phyloP scores from a whole-genome alignment of 2,113 vertebrate species.

The Aegypius monachus region DNA sequence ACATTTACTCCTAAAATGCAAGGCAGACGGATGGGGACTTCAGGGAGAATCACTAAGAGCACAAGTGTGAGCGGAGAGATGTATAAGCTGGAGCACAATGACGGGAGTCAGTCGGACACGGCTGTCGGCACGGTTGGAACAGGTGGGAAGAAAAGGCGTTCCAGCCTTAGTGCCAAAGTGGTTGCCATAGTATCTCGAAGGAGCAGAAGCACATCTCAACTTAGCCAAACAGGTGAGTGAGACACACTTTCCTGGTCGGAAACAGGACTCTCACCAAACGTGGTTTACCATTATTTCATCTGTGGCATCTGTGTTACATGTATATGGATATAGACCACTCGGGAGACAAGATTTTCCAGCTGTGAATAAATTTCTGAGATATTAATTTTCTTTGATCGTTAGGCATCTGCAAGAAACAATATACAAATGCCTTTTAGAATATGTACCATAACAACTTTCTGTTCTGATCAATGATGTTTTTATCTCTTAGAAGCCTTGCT shows the following conservation, averaged over 20 bases:
- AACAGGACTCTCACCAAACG: neutral
- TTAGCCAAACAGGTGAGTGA: constrained; percentile 92
- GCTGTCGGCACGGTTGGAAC: constrained; percentile 90
- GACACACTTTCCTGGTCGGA: neutral
- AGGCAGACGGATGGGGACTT: constrained; percentile 88
- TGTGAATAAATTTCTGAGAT: neutral
- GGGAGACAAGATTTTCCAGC: neutral
- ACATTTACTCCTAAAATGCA: constrained; percentile 85
- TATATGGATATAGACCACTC: neutral
- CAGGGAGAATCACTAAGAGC: constrained; percentile 94
- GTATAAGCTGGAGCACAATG: constrained; percentile 90
- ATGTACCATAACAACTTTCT: neutral
- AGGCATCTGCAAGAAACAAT: neutral
- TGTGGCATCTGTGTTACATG: neutral
- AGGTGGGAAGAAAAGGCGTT: constrained; percentile 91
- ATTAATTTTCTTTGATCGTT: neutral
- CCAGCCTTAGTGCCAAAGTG: constrained; percentile 93
- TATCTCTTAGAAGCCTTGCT: neutral
- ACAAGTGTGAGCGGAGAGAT: constrained; percentile 96
- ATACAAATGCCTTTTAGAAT: neutral
- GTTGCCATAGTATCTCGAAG: constrained; percentile 91
- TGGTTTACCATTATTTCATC: neutral
- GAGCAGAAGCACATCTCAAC: constrained; percentile 95
- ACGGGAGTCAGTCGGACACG: constrained; percentile 97
- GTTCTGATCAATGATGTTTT: neutral